Evolutionary conservation across 2,113 vertebrate species (phyloP).

Genomic region (Tupaia tana): DNA sequence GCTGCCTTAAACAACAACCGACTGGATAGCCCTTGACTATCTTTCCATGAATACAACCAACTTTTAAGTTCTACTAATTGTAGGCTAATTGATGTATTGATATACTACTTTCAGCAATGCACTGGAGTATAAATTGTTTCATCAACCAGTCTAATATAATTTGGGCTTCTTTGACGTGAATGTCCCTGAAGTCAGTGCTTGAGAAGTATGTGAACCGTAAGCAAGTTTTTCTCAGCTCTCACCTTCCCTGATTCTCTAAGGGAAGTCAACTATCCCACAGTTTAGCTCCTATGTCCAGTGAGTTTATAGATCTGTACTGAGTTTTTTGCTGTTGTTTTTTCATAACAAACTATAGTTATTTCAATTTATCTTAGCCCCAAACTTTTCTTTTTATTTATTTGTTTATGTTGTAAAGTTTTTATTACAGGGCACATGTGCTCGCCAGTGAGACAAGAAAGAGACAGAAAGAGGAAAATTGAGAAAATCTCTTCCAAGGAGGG

Average conservation of each 20-base stretch:
- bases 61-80: not conserved
- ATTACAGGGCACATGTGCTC: no score
- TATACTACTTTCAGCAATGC: not conserved
- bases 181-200: not conserved
- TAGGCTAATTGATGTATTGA: not conserved
- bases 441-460: no score
- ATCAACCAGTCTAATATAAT: not conserved
- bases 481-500: no score
- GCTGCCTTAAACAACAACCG: no score
- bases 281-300: not conserved
- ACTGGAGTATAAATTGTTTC: not conserved
- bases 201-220: not conserved
- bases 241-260: not conserved
- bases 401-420: no score
- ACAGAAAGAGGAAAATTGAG: no score
- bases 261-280: not conserved
- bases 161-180: not conserved
- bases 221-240: not conserved
- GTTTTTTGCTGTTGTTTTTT: not conserved
- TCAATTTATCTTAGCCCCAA: no score
- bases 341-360: not conserved
- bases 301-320: not conserved
- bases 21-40: no score
- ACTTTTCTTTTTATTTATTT: no score
- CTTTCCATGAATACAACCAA: not conserved